Conservation (phyloP, 2,113 vertebrate species). For the Neodontobutis hainanensis region DNA sequence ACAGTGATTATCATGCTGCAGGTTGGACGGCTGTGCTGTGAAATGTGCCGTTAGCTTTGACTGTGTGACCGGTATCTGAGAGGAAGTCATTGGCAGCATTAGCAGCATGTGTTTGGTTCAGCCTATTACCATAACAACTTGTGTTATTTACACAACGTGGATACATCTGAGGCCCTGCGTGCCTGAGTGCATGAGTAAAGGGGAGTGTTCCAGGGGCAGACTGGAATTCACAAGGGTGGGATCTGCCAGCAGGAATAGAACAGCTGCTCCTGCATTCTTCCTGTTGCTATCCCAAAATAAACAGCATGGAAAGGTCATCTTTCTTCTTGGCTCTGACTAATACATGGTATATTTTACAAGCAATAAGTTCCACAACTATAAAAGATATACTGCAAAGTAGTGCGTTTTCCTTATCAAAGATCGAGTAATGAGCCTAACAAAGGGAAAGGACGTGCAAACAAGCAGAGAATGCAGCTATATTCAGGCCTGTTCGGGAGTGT, state of each 20-base stretch:
- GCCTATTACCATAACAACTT: constrained; percentile 41
- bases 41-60: background rate
- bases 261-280: constrained; percentile 80
- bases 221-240: constrained; percentile 73
- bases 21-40: constrained; percentile 32
- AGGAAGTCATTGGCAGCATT: constrained; percentile 9
- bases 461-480: constrained; percentile 20
- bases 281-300: constrained; percentile 81
- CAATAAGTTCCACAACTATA: constrained; percentile 20
- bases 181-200: constrained; percentile 43
- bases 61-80: constrained; percentile 3
- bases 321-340: constrained; percentile 65
- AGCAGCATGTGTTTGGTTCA: constrained; percentile 12
- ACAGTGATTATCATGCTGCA: constrained; percentile 37
- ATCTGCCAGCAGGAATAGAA: constrained; percentile 78
- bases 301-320: constrained; percentile 78
- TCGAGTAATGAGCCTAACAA: constrained; percentile 11
- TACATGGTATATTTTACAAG: constrained; percentile 39
- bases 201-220: constrained; percentile 64
- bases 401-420: background rate
- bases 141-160: constrained; percentile 53
- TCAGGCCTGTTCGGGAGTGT: constrained; percentile 36
- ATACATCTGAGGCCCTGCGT: constrained; percentile 28
- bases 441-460: constrained; percentile 43
- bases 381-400: background rate